Conservation (phyloP, 1,140 invertebrate species). For the Papilio polytes region DNA sequence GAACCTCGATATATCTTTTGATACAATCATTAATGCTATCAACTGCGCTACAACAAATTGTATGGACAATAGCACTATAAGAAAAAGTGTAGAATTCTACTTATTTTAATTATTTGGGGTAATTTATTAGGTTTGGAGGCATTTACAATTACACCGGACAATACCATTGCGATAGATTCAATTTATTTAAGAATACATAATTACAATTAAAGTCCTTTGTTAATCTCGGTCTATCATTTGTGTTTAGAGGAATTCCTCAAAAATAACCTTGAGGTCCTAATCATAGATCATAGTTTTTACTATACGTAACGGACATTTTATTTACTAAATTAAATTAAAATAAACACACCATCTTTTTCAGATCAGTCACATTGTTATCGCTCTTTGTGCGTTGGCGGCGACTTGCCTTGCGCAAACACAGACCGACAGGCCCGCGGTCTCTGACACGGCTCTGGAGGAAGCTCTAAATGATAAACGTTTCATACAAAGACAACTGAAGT, state of each 20-base stretch:
- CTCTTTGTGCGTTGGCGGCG: conserved; percentile 55
- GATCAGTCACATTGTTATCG: conserved; percentile 53
- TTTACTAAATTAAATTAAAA: not conserved
- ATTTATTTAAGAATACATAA: too few relatives aligned
- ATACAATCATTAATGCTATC: too few relatives aligned
- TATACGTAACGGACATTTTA: not conserved
- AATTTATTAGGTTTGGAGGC: too few relatives aligned
- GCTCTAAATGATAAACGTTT: conserved; percentile 89
- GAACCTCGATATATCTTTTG: not conserved
- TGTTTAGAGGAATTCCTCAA: too few relatives aligned
- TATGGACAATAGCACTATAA: too few relatives aligned
- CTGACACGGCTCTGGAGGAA: conserved; percentile 86
- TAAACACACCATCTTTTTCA: conserved; percentile 49
- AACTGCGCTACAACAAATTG: not conserved
- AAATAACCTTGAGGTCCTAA: not conserved
- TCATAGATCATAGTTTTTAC: not conserved
- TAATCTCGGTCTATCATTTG: too few relatives aligned
- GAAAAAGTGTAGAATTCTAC: too few relatives aligned
- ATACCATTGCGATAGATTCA: too few relatives aligned
- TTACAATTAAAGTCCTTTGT: too few relatives aligned
- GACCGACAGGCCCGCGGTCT: conserved; percentile 75
- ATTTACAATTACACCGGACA: too few relatives aligned
- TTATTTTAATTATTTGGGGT: too few relatives aligned
- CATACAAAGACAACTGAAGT: conserved; percentile 88
- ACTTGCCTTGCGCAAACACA: conserved; percentile 54